Evolutionary conservation across 2,888 invertebrate genomes (phyloP).

Genomic region (Aspidapion aeneum): DNA sequence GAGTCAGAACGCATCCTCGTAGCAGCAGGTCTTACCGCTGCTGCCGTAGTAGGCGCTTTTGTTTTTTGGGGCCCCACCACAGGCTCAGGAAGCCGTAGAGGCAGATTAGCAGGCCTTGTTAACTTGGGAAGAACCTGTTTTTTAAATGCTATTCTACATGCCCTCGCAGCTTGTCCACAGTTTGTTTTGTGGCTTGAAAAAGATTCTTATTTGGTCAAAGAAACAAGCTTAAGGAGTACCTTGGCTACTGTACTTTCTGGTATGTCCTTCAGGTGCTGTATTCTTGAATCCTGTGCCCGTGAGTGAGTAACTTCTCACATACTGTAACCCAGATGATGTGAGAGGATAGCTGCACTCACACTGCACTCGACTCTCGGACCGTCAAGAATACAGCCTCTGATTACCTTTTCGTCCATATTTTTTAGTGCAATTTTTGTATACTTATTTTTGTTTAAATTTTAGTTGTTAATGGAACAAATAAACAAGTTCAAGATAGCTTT

Average conservation of each 20-base stretch:
- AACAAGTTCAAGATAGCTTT: constrained; percentile 59
- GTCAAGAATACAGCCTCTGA: constrained; percentile 1
- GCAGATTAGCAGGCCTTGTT: constrained; percentile 79
- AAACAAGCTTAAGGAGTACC: constrained; percentile 71
- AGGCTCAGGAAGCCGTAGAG: constrained; percentile 55
- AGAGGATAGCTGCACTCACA: too few species aligned
- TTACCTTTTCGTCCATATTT: background rate
- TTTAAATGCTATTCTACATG: constrained; percentile 86
- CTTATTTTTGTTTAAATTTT: constrained; percentile 22
- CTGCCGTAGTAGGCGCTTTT: constrained; percentile 78
- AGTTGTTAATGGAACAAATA: constrained; percentile 73
- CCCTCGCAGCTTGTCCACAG: constrained; percentile 81
- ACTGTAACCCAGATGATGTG: constrained; percentile 6
- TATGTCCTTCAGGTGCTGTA: too few species aligned
- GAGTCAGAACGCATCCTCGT: constrained; percentile 73
- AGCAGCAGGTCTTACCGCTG: constrained; percentile 76
- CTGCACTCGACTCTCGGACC: too few species aligned
- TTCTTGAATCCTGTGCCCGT: too few species aligned
- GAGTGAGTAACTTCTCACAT: too few species aligned
- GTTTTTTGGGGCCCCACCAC: constrained; percentile 77
- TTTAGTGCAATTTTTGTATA: too few species aligned
- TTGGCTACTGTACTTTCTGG: constrained; percentile 73
- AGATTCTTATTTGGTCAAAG: constrained; percentile 57
- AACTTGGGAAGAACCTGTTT: constrained; percentile 94
- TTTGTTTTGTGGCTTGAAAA: constrained; percentile 81